These are phyloP conservation scores for Toxonevra muliebris DNA, from an alignment of 2,888 invertebrate genomes.

Conservation along the genomic window DNA sequence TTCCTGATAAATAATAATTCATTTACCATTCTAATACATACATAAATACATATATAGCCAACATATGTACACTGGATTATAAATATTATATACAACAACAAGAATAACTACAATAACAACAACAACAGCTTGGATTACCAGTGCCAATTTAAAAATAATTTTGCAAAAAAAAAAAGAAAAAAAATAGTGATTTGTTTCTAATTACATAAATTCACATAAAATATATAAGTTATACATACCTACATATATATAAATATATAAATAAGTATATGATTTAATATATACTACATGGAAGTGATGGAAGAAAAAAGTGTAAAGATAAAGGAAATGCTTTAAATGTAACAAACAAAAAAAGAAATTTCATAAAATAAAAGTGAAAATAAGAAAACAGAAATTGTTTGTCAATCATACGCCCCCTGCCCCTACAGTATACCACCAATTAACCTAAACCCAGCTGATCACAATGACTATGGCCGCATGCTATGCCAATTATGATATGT, in stretches of 20 bases:
- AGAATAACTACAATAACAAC: conserved; percentile 36
- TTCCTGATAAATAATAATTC: conserved; percentile 50
- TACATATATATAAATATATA: conserved; percentile 7
- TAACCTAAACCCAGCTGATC: not conserved
- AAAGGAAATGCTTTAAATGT: conserved; percentile 8
- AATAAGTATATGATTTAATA: conserved; percentile 2
- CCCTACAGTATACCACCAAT: no score
- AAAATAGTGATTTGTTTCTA: conserved; percentile 16
- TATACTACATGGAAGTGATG: not conserved
- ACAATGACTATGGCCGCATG: conserved; percentile 65
- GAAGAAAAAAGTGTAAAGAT: not conserved
- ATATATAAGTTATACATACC: conserved; percentile 1
- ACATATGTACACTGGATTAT: conserved; percentile 49
- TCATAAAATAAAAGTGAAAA: conserved; percentile 23
- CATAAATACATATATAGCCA: conserved; percentile 30
- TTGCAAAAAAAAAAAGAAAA: conserved; percentile 31
- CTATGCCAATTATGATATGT: conserved; percentile 64
- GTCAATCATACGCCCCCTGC: no score
- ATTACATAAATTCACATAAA: not conserved
- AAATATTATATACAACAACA: conserved; percentile 42
- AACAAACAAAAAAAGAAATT: conserved; percentile 18
- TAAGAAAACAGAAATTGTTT: conserved; percentile 17
- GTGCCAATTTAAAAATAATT: conserved; percentile 54
- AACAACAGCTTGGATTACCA: conserved; percentile 59
- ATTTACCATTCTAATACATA: conserved; percentile 37